Conservation (phyloP, 1,140 invertebrate species). For the Platorchestia sp. region DNA sequence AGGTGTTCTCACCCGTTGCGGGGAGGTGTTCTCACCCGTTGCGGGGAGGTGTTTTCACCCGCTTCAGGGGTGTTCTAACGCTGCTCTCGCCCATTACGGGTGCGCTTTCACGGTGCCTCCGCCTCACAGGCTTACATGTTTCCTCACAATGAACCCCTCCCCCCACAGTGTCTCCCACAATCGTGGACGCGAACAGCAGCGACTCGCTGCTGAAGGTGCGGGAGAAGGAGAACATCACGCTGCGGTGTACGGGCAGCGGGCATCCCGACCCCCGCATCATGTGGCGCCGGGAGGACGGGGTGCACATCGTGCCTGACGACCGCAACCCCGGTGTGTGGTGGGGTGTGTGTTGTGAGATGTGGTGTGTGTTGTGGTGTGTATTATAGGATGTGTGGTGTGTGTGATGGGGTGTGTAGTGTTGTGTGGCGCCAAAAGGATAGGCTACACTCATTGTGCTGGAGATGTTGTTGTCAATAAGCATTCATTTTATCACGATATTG, state of each 20-base stretch:
- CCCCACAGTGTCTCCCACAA: constrained; percentile 81
- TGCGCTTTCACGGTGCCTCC: not conserved
- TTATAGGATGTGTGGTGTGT: no score
- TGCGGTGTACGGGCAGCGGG: constrained; percentile 75
- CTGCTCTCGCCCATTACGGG: not conserved
- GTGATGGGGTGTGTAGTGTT: no score
- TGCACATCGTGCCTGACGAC: not conserved
- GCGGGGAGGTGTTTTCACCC: no score
- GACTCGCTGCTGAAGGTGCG: constrained; percentile 86
- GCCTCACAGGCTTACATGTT: not conserved
- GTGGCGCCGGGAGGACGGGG: constrained; percentile 59
- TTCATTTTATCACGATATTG: no score
- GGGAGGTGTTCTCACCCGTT: no score
- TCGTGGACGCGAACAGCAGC: constrained; percentile 87
- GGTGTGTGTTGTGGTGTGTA: not conserved
- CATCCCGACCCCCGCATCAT: constrained; percentile 80
- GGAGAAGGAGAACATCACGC: constrained; percentile 82
- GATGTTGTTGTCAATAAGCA: no score
- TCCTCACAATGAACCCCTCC: no score
- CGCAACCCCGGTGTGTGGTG: constrained; percentile 14
- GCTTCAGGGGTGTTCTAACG: not conserved
- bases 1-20: no score
- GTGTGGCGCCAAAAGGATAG: no score
- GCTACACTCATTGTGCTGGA: no score
- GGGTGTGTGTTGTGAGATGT: not conserved